Evolutionary conservation across 2,797 vertebrate genomes (phyloP), one percentile per base, ranked within the genome.

Genomic region (Tarsius wallacei): DNA sequence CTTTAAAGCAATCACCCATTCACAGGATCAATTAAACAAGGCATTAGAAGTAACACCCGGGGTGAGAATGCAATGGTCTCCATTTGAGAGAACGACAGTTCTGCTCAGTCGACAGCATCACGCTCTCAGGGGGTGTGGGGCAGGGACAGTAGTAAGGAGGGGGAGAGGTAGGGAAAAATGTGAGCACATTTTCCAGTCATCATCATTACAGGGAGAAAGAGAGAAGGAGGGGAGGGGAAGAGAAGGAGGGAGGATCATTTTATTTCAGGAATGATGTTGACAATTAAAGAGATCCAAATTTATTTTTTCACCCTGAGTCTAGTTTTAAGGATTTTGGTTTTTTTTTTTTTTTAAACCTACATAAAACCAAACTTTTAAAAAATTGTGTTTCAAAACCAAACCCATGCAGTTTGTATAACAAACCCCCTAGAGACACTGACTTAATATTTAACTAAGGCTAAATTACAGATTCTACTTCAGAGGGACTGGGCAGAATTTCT

Each of bases 361-460:
- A 83, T 83, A 76, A 93, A 96, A 63, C 31, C 47, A 49, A 93
- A 78, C 61, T 51, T 87, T 68, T 66, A 95, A 81, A 68, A 95
- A 55, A 70, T 22, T 94, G 85, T 94, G 77, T 89, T 87, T 87
- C 73, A 93, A 95, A 96, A 97, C 86, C 59, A 26, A 91, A 89
- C 87, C 77, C 89, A 78, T 80, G 57, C 59, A 64, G 66, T 73
- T 88, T 95, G 73, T 70, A 51, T 61, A 95, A 84, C 88, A 96
- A 76, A n/a, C 87, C 61, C 80, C 66, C 68, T 53, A 51, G 80
- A 94, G 94, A 76, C 84, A 78, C 33, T 91, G 64, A 88, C 94
- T 97, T 98, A 98, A 98, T 97, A 91, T 98, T 97, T 98, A 98
- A 98, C 98, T 95, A 94, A 93, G 87, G 81, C 94, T 97, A 97